Evolutionary conservation across 2,888 invertebrate species (phyloP).

Genomic region (Cosmopolites sordidus): DNA sequence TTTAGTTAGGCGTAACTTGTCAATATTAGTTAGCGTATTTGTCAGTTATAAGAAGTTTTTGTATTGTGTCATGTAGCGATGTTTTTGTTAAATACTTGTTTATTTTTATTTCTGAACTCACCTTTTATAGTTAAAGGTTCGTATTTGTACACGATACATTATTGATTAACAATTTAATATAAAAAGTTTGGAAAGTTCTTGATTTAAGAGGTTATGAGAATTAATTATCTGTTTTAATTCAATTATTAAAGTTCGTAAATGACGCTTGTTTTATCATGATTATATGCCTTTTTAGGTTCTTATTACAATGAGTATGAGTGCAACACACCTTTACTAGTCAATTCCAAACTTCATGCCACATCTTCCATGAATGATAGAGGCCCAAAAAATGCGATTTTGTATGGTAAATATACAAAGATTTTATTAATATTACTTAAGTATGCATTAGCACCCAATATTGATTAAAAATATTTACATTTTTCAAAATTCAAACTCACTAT

Average conservation of each 20-base stretch:
- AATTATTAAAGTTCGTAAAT: too few relatives aligned
- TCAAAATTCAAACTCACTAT: not conserved
- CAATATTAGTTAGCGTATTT: not conserved
- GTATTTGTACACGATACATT: not conserved
- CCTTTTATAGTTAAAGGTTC: conserved; percentile 17
- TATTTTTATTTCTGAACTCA: conserved; percentile 22
- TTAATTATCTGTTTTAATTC: not conserved
- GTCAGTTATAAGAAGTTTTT: not conserved
- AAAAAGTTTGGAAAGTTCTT: not conserved
- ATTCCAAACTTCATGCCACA: conserved; percentile 72
- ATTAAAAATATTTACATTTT: not conserved
- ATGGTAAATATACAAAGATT: conserved; percentile 61
- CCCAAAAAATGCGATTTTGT: conserved; percentile 77
- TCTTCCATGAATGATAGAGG: conserved; percentile 77
- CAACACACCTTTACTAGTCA: conserved; percentile 71
- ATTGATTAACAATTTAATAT: not conserved
- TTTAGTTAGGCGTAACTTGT: conserved; percentile 1
- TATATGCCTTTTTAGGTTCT: conserved; percentile 36
- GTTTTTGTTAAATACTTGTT: conserved; percentile 27
- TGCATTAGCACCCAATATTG: not conserved
- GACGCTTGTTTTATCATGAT: too few relatives aligned
- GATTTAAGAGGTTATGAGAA: not conserved
- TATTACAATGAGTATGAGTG: conserved; percentile 70
- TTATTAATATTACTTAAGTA: not conserved
- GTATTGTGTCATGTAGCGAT: conserved; percentile 9